A percentile compares a stretch with the other conserved stretches of the same genome.
phyloP scores from a whole-genome alignment of 2,888 invertebrate species.

The Hybos culiciformis region DNA sequence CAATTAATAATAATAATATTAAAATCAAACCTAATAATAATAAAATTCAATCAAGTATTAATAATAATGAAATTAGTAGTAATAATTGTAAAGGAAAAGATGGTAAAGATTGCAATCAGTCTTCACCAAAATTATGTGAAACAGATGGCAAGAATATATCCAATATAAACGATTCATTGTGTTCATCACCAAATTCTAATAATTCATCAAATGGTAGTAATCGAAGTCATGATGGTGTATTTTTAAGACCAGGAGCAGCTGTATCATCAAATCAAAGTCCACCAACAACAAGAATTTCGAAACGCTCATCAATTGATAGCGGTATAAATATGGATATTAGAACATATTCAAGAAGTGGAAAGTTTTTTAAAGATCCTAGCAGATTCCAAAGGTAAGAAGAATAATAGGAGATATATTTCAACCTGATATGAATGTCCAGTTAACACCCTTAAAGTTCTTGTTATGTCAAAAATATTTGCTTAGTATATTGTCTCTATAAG shows the following conservation, averaged over 20 bases:
- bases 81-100: not conserved
- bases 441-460: too few relatives aligned
- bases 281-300: constrained; percentile 41
- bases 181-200: constrained; percentile 20
- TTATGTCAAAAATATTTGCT: too few relatives aligned
- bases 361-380: constrained; percentile 36
- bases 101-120: not conserved
- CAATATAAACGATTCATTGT: constrained; percentile 15
- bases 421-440: too few relatives aligned
- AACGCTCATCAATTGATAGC: constrained; percentile 64
- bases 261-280: constrained; percentile 39
- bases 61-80: constrained; percentile 1
- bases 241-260: constrained; percentile 53
- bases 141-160: constrained; percentile 12
- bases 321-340: constrained; percentile 59
- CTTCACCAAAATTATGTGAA: constrained; percentile 9
- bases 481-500: too few relatives aligned
- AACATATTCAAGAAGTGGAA: constrained; percentile 28
- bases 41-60: constrained; percentile 1
- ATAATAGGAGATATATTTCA: too few relatives aligned
- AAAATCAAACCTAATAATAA: too few relatives aligned
- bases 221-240: constrained; percentile 52
- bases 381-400: constrained; percentile 29
- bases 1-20: too few relatives aligned
- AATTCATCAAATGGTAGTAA: constrained; percentile 22